Base-by-base conservation (phyloP, 2,113 vertebrate species). In the Zootoca vivipara region DNA sequence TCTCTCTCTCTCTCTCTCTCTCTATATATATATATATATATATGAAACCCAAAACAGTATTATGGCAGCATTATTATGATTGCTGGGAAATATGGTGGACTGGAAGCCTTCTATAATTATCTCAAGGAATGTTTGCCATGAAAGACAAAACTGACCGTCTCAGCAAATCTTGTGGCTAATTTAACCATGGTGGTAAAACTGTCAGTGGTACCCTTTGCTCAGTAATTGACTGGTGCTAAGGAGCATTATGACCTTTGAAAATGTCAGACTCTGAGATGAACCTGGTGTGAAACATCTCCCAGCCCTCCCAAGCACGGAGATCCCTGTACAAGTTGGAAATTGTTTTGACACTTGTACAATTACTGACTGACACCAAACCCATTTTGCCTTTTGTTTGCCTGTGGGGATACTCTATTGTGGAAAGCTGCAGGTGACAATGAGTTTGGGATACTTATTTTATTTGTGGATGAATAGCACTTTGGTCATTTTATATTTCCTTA, bases 171-270 rank as follows among this genome's bases (percentile, higher is more conserved):
- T 95, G 88, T 77, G 78, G 64, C 56, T 95, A 94, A 95, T 95
- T 96, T 93, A 92, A 83, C 81, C 88, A 88, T 33, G 77, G 85
- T 86, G 88, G 83, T 95, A 92, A 94, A 96, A 91, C 93, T 96
- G 95, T 95, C 95, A 96, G 82, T 85, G 52, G 80, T 94, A 92
- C 86, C 88, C 56, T 80, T 93, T 96, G 89, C 89, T 93, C 78
- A 90, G 90, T 96, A 96, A 96, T 93, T 95, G 95, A 96, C 94
- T 64, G 75, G 87, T 95, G 88, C 87, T 88, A 83, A 94, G 92
- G 87, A 95, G 88, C 80, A 87, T 92, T 77, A 85, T 95, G 96
- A 96, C 96, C 96, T 97, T 96, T 96, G 91, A 92, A 97, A 97
- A 97, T 97, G 95, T 87, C 96, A 96, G 74, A 86, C 90, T 77